Evolutionary conservation across 2,797 vertebrate genomes (phyloP), one percentile per base, ranked within the genome.

Genomic region (Syndactyla subalaris): DNA sequence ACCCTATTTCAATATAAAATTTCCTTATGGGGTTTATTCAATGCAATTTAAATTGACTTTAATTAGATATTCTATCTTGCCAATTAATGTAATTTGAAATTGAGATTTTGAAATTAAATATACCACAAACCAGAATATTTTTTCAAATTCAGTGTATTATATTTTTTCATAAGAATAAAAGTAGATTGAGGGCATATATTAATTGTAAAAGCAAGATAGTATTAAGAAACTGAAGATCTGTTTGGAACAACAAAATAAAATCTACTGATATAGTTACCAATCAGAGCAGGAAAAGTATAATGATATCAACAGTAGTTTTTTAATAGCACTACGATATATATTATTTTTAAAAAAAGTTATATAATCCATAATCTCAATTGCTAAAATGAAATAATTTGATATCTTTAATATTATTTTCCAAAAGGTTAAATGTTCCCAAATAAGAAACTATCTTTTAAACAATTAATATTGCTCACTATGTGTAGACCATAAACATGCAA

Each of bases 91-190:
- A 16, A 65, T 61, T 84, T 72, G 27, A 88, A 92, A 88, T 72
- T 67, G 45, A 78, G 34, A 83, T 65, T 45, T 84, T 68, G 10
- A 87, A 94, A 78, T 87, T 34, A 95, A 92, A 71, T 34, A 66
- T 76, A 82, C 73, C 67, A 88, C 73, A 76, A 92, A 87, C 36
- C 61, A 27, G 24, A 70, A 62, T 85, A 66, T 80, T 74, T 86
- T 92, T 85, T 83, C 62, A 57, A 51, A 85, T 80, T 93, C 57
- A 77, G 30, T 79, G 22, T 24, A 51, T 73, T 77, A 19, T 68
- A n/a, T 24, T 71, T 95, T 88, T 93, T 89, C 59, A 41, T 80
- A 94, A 73, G 36, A 83, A 89, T 49, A 6, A 61, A 80, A 79
- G 62, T 87, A 93, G 62, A 91, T 92, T 92, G 92, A 90, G 32